phyloP scores from a whole-genome alignment of 1,140 invertebrate genomes.

The Euglossa dilemma region DNA sequence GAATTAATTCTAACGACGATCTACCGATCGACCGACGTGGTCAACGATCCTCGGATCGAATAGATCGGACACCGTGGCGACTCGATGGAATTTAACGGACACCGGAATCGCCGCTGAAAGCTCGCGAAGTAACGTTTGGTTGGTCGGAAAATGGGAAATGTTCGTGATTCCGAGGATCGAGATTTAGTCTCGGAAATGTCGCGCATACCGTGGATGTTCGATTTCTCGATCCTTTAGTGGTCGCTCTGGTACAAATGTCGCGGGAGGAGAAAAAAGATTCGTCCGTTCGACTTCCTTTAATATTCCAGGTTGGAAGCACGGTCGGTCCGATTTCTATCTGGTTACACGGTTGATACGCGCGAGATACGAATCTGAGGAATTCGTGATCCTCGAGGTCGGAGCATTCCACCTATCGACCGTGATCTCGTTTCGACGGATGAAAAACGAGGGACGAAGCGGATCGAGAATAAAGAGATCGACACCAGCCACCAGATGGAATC shows the following conservation, averaged over 20 bases:
- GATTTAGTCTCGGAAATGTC: not conserved
- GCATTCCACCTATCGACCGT: not conserved
- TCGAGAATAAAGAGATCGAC: constrained; percentile 44
- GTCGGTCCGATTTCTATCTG: not conserved
- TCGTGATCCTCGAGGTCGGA: not conserved
- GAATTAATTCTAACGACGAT: constrained; percentile 24
- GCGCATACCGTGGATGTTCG: too few species aligned
- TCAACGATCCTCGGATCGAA: not conserved
- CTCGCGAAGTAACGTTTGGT: not conserved
- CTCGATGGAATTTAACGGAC: constrained; percentile 12
- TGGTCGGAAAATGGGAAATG: not conserved
- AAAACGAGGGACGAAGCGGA: not conserved
- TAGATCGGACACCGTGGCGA: not conserved
- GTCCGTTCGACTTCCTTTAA: not conserved
- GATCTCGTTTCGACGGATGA: constrained; percentile 19
- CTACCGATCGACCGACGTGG: too few species aligned
- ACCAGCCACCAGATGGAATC: constrained; percentile 44
- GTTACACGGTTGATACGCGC: not conserved
- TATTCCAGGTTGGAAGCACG: not conserved
- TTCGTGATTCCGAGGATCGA: not conserved
- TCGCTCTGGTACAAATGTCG: too few species aligned
- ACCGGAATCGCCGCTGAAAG: not conserved
- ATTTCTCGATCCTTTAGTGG: too few species aligned
- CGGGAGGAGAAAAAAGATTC: too few species aligned
- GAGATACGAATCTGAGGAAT: constrained; percentile 25